Percentiles rank a stretch among this genome's conserved stretches.
phyloP scores from a whole-genome alignment of 2,888 invertebrate species.

The Callinectes sapidus region DNA sequence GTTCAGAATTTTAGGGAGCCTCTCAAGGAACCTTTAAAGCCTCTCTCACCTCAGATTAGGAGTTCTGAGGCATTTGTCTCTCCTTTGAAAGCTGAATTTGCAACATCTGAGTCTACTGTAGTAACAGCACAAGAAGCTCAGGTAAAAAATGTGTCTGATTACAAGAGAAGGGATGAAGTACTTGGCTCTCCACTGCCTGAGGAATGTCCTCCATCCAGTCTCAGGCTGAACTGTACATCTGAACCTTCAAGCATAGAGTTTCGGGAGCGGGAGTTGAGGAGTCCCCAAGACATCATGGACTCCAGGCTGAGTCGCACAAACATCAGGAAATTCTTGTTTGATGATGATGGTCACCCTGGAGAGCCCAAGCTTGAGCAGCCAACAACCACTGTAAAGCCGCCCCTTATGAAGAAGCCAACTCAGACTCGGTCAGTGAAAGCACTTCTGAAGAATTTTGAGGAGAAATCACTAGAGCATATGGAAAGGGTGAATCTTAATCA shows the following conservation, averaged over 20 bases:
- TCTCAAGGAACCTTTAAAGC: slow-evolving; percentile 62
- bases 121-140: slow-evolving; percentile 73
- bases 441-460: slow-evolving; percentile 77
- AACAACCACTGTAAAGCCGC: slow-evolving; percentile 47
- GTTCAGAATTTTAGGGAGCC: slow-evolving; percentile 47
- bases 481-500: slow-evolving; percentile 63
- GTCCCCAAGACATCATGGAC: slow-evolving; percentile 72
- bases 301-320: slow-evolving; percentile 72
- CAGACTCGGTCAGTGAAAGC: slow-evolving; percentile 77
- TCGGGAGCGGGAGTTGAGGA: slow-evolving; percentile 57
- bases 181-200: slow-evolving; percentile 34
- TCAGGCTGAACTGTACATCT: slow-evolving; percentile 51
- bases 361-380: slow-evolving; percentile 29
- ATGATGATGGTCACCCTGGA: slow-evolving; percentile 64
- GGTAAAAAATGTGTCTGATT: slow-evolving; percentile 69
- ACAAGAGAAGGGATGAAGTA: slow-evolving; percentile 60
- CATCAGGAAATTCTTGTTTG: slow-evolving; percentile 72
- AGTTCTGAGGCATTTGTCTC: slow-evolving; percentile 72
- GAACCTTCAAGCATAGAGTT: slow-evolving; percentile 66
- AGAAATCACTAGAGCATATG: slow-evolving; percentile 74
- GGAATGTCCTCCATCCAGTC: slow-evolving; percentile 49
- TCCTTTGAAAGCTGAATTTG: slow-evolving; percentile 71
- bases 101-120: slow-evolving; percentile 67
- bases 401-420: slow-evolving; percentile 52
- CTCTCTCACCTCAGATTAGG: slow-evolving; percentile 60